Base-by-base conservation (phyloP, 2,113 vertebrate genomes). In the Poeciliopsis retropinna region DNA sequence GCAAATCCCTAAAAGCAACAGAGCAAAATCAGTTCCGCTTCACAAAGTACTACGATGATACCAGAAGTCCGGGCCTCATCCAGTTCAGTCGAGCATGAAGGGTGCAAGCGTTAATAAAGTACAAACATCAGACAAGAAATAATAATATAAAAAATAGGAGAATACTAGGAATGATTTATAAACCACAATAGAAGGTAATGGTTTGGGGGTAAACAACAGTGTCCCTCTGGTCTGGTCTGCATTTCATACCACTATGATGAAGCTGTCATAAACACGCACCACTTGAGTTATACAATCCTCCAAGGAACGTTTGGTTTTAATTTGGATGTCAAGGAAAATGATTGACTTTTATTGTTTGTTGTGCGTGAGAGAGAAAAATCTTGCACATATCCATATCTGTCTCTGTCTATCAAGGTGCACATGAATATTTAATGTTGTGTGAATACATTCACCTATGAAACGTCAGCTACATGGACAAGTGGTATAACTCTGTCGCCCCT, bases 251-350 rank as follows among this genome's bases (percentile, higher is more conserved):
- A 47, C 79, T 79, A 84, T 88, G 89, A 93, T 92, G 89, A 88
- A 91, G 83, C 87, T 93, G 92, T 93, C 92, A 91, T 81, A 83
- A 82, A 72, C 77, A 78, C 5, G 13, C 81, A 83, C 62, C 76
- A 77, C 84, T 88, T 60, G 25, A 57, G 64, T 82, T 87, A 92
- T 86, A 68, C 72, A 85, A 76, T 89, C 86, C 88, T 87, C 83
- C 41, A 34, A 80, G 79, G 89, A 74, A 85, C 60, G 82, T 75
- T 92, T 89, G 83, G 78, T 88, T 90, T 92, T 93, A 90, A 93
- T 93, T 92, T 92, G 85, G 82, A 80, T 86, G 92, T 91, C 89
- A 91, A 67, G 64, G 78, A 79, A 87, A 85, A 88, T 90, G 89
- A 93, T 92, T 76, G 88, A 91, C 87, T 90, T 89, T 79, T 73